Evolutionary conservation across 2,797 vertebrate genomes (phyloP).

Genomic region (Remorina albescens): DNA sequence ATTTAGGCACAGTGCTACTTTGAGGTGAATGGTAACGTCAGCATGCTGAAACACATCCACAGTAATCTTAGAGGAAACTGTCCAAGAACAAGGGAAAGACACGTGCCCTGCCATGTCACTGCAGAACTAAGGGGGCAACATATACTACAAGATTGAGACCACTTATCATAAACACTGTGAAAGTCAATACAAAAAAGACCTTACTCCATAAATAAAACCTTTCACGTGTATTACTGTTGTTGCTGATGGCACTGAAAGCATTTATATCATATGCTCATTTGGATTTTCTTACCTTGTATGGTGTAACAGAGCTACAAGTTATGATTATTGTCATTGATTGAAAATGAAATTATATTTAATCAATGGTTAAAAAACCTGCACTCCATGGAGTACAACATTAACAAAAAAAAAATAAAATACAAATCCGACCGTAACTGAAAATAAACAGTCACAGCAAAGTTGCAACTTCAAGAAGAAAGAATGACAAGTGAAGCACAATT

Average conservation of each 20-base stretch:
- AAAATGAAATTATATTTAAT: not conserved
- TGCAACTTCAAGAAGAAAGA: too few species aligned
- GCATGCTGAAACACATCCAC: not conserved
- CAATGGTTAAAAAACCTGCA: not conserved
- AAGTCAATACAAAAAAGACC: conserved; percentile 30
- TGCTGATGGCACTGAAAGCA: not conserved
- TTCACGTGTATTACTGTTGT: not conserved
- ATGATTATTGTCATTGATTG: not conserved
- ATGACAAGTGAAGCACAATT: too few species aligned
- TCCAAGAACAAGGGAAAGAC: conserved; percentile 18
- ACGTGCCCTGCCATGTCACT: not conserved
- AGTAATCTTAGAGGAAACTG: not conserved
- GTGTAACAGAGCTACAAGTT: not conserved
- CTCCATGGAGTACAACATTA: not conserved
- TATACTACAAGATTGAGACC: not conserved
- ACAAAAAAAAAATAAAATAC: not conserved
- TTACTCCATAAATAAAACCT: conserved; percentile 10
- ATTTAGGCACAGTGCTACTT: not conserved
- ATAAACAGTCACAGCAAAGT: not conserved
- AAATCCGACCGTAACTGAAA: not conserved
- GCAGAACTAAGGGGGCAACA: conserved; percentile 6
- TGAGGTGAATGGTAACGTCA: not conserved
- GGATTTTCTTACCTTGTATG: not conserved
- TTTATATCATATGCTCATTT: not conserved
- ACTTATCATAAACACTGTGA: conserved; percentile 10